Conservation (phyloP, 2,113 vertebrate species). For the Tonatia bakeri region DNA sequence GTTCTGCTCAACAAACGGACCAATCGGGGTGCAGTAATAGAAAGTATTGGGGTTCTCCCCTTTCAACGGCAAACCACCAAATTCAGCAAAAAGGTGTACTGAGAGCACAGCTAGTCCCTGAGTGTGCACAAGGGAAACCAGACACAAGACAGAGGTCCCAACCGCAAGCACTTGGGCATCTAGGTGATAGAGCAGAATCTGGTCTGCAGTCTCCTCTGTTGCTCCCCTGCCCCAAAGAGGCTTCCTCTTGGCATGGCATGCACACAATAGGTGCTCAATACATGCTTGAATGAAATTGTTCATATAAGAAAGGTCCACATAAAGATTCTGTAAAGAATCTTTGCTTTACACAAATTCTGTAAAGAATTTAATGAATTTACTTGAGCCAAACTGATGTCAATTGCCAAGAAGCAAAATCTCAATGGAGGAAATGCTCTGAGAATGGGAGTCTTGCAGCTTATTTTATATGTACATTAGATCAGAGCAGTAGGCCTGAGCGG, state of each 20-base stretch:
- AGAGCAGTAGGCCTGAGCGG: neutral
- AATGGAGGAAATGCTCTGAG: neutral
- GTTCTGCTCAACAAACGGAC: neutral
- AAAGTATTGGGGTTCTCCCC: neutral
- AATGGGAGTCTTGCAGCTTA: neutral
- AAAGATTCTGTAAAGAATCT: too few relatives aligned
- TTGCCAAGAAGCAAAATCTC: neutral
- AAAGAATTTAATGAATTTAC: neutral
- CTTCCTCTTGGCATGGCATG: neutral
- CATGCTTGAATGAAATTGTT: neutral
- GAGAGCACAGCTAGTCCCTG: neutral
- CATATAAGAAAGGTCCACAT: neutral
- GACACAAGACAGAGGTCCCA: neutral
- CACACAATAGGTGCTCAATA: neutral
- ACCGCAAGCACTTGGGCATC: neutral
- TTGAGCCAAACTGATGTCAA: neutral
- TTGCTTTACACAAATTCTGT: too few relatives aligned
- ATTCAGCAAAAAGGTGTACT: neutral
- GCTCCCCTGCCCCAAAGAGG: neutral
- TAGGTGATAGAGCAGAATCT: neutral
- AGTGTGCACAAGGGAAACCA: neutral
- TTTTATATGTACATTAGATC: neutral
- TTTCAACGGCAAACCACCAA: neutral
- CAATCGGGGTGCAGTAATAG: neutral
- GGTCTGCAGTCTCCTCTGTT: neutral